Base-by-base conservation (phyloP, 30 jellyfish, hydroid and myxozoan species). In the Clytia hemisphaerica region DNA sequence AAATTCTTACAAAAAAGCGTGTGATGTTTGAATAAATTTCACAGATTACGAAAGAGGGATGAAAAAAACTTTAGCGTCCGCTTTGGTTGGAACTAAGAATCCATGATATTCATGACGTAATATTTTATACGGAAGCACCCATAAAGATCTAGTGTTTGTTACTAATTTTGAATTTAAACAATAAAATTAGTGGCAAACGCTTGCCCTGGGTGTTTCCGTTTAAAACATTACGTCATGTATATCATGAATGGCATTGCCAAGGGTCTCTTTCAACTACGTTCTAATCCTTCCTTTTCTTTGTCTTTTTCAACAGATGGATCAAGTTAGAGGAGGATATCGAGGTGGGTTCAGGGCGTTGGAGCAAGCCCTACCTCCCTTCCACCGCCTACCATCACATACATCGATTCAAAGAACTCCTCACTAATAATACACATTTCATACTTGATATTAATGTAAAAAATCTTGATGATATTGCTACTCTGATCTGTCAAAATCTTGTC, bases 291-390 rank as follows among this genome's bases (percentile, higher is more conserved):
- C 37, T 21, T 1, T 4, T 57, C 44, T 57, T 21, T 21, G 25
- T 4, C 3, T 31, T 10, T 6, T 57, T 57, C 4, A 22, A 5
- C 16, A 57, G 95, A 16, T 83, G 95, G 95, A 67, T 83, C 4
- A 83, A 83, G 49, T 74, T 83, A 33, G 95, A 83, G 50, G 95
- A 83, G 66, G 89, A 83, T 62, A 86, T 83, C 58, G 95, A 83
- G 24, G 76, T 19, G 22, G 66, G 73, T 2, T 65, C 86, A 1
- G 80, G 59, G n/a, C 75, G 89, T 26, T 83, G 95, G 95, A 63
- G 85, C 35, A 54, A 73, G 61, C 95, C 95, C 31, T 83, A 10
- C 48, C 61, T 83, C 40, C 92, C 95, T 0, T 65, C 80, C 26
- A 37, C 76, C 12, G 67, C 95, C 4, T 70, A 31, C 55, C 59